These are phyloP conservation scores for Drosophila kokeensis DNA, from an alignment of 2,888 invertebrate species.

Conservation along the genomic window DNA sequence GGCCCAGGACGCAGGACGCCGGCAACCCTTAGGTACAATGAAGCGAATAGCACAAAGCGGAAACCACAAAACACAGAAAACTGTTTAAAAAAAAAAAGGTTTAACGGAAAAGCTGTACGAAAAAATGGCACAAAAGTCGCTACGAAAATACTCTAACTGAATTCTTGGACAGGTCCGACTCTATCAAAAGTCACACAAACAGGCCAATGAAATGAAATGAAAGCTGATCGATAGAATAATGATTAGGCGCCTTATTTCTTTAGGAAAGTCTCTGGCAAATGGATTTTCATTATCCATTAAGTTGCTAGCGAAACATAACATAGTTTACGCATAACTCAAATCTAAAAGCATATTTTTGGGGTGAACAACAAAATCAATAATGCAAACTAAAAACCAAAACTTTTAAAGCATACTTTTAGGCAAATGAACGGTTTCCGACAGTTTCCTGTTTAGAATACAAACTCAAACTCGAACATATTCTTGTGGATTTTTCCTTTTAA, in stretches of 20 bases:
- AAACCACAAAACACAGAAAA: constrained; percentile 68
- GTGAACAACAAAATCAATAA: neutral
- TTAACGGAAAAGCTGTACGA: constrained; percentile 20
- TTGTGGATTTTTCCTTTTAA: too few species aligned
- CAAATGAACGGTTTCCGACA: neutral
- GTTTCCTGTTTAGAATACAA: neutral
- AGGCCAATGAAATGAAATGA: accelerated
- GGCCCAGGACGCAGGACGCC: constrained; percentile 17
- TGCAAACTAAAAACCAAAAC: too few species aligned
- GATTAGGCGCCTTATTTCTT: neutral
- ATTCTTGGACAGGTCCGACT: constrained; percentile 3
- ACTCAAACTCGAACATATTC: neutral
- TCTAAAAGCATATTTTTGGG: neutral
- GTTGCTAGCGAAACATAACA: neutral
- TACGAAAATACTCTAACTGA: constrained; percentile 12
- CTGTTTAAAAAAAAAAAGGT: constrained; percentile 8
- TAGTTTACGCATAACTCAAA: neutral
- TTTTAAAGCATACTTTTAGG: neutral
- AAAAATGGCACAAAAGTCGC: constrained; percentile 23
- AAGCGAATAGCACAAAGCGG: constrained; percentile 44
- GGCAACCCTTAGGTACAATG: constrained; percentile 42
- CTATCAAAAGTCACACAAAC: neutral
- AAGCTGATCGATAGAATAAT: neutral
- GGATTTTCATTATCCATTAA: neutral
- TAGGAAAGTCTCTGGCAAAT: neutral